Percentiles rank a stretch among this genome's conserved stretches.
Evolutionary conservation across 2,113 vertebrate genomes (phyloP).

Genomic region (Leptobrachium leishanense): DNA sequence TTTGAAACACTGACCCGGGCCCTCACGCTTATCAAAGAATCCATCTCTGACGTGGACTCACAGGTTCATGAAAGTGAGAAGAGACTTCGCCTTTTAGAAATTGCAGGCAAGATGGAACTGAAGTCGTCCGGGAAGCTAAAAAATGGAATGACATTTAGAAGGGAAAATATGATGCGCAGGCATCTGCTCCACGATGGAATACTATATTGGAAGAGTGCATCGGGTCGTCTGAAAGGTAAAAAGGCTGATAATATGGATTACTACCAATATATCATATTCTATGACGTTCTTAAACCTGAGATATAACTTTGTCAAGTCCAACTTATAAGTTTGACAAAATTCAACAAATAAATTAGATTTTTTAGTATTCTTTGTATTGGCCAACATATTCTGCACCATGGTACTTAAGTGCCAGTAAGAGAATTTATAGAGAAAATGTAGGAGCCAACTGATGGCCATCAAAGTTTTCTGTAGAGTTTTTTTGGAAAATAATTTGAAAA

Average conservation of each 20-base stretch:
- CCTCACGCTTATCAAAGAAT: conserved; percentile 80
- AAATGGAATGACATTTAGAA: conserved; percentile 82
- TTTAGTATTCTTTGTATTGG: too few species aligned
- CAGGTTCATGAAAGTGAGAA: conserved; percentile 83
- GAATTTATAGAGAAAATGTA: too few species aligned
- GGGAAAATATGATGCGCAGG: conserved; percentile 79
- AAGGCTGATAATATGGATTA: background rate
- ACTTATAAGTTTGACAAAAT: too few species aligned
- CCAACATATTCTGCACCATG: too few species aligned
- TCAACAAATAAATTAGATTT: too few species aligned
- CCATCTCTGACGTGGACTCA: conserved; percentile 83
- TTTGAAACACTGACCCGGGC: conserved; percentile 77
- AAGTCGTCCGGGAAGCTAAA: conserved; percentile 85
- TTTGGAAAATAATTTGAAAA: too few species aligned
- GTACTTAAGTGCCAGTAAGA: too few species aligned
- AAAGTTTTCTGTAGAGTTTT: too few species aligned
- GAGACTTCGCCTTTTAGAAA: conserved; percentile 79
- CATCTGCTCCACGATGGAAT: conserved; percentile 77
- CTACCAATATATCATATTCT: too few species aligned
- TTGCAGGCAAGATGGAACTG: conserved; percentile 81
- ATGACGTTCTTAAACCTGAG: too few species aligned
- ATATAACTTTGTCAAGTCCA: too few species aligned
- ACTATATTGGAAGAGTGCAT: conserved; percentile 89
- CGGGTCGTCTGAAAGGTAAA: conserved; percentile 87
- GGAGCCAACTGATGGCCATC: too few species aligned